These are phyloP conservation scores for Lacerta agilis DNA, from an alignment of 2,797 vertebrate genomes.

Conservation along the genomic window DNA sequence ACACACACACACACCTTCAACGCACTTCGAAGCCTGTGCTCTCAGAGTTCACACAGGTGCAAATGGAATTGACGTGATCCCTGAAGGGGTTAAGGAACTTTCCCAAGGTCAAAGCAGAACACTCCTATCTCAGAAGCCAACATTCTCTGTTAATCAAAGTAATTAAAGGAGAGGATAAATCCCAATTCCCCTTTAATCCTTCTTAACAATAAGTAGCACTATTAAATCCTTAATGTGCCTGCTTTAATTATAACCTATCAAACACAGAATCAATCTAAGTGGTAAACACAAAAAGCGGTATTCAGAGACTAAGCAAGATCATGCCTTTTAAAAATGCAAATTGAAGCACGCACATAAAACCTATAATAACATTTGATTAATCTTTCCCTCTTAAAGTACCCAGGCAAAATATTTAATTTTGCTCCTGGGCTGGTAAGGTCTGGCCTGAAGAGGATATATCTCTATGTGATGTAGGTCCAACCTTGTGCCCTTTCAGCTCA, in stretches of 20 bases:
- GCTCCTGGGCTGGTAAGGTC: slow-evolving; percentile 4
- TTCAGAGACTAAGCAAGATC: slow-evolving; percentile 59
- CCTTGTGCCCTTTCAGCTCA: too few species aligned
- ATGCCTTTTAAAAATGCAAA: slow-evolving; percentile 72
- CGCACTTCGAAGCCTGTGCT: background rate
- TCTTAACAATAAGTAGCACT: slow-evolving; percentile 64
- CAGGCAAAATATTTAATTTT: slow-evolving; percentile 66
- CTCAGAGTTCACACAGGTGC: background rate
- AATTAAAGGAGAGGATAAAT: slow-evolving; percentile 65
- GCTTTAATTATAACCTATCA: slow-evolving; percentile 71
- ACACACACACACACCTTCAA: too few species aligned
- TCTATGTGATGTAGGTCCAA: background rate
- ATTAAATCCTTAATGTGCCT: slow-evolving; percentile 70
- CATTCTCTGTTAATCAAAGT: slow-evolving; percentile 57
- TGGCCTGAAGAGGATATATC: background rate
- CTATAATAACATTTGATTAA: slow-evolving; percentile 71
- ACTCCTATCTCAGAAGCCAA: accelerated
- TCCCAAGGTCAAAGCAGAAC: slow-evolving; percentile 59
- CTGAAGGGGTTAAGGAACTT: slow-evolving; percentile 7
- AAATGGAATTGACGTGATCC: background rate
- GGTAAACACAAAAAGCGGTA: slow-evolving; percentile 58
- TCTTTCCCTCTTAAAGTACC: slow-evolving; percentile 60
- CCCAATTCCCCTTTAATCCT: slow-evolving; percentile 66
- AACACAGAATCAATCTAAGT: slow-evolving; percentile 60
- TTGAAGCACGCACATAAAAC: slow-evolving; percentile 63